Conservation (phyloP, 1,140 invertebrate species). For the Euschistus heros region DNA sequence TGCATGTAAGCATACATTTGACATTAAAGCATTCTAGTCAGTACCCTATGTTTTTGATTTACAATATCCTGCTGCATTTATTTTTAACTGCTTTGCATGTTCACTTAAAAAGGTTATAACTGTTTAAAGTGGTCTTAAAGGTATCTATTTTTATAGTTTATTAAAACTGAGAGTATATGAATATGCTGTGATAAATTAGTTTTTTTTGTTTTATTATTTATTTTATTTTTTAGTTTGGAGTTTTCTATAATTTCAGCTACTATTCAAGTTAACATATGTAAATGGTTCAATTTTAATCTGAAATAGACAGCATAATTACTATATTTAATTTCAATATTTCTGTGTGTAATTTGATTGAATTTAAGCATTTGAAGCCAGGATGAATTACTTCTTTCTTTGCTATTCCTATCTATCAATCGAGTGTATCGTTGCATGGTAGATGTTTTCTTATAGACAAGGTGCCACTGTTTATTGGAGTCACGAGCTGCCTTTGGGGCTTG, state of each 20-base stretch:
- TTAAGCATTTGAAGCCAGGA: neutral
- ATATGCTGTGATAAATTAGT: no score
- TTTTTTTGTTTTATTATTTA: no score
- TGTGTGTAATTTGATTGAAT: no score
- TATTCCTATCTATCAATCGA: constrained; percentile 5
- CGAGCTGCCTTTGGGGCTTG: constrained; percentile 62
- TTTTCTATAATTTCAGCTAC: no score
- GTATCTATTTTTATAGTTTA: no score
- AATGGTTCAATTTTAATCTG: no score
- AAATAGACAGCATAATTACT: no score
- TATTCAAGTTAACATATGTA: no score
- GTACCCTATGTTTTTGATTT: constrained; percentile 1
- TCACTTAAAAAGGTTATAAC: neutral
- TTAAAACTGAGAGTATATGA: no score
- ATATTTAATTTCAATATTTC: no score
- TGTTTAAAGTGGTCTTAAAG: neutral
- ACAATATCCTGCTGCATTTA: neutral
- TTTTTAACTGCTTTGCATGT: constrained; percentile 7
- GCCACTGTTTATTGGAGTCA: constrained; percentile 57
- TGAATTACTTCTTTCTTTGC: neutral
- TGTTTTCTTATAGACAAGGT: constrained; percentile 52
- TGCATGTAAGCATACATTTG: neutral
- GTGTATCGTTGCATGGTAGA: constrained; percentile 23
- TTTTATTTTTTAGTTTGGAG: no score
- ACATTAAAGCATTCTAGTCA: constrained; percentile 7